Percentiles rank a stretch among this genome's conserved stretches.
phyloP scores from a whole-genome alignment of 2,888 invertebrate species.

The Limnephilus rhombicus region DNA sequence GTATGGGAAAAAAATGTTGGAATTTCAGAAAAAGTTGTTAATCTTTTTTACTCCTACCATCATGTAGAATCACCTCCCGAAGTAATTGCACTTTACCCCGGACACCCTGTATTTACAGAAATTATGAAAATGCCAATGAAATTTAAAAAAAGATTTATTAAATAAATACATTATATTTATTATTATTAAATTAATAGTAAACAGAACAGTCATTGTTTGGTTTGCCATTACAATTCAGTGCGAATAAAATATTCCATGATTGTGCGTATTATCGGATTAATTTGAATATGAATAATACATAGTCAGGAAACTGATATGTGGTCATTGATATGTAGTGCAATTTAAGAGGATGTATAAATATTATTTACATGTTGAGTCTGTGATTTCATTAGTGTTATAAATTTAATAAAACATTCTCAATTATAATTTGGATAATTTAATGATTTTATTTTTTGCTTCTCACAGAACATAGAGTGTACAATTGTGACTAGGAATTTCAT shows the following conservation, averaged over 20 bases:
- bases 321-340: not conserved
- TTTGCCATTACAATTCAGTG: not conserved
- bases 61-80: too few species aligned
- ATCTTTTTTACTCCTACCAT: too few species aligned
- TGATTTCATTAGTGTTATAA: not conserved
- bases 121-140: not conserved
- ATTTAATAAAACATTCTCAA: not conserved
- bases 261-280: not conserved
- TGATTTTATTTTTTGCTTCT: too few species aligned
- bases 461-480: too few species aligned
- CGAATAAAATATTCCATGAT: not conserved
- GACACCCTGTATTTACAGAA: too few species aligned
- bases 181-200: too few species aligned
- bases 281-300: not conserved
- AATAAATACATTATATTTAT: too few species aligned
- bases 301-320: not conserved
- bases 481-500: too few species aligned
- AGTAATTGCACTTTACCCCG: too few species aligned
- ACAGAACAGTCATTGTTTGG: not conserved
- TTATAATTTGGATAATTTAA: too few species aligned
- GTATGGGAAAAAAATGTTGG: too few species aligned
- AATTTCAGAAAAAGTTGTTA: too few species aligned
- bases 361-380: not conserved
- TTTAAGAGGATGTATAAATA: not conserved
- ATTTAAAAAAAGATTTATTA: not conserved